Conservation (phyloP, 1,140 invertebrate genomes). For the Chrysomallon squamiferum region DNA sequence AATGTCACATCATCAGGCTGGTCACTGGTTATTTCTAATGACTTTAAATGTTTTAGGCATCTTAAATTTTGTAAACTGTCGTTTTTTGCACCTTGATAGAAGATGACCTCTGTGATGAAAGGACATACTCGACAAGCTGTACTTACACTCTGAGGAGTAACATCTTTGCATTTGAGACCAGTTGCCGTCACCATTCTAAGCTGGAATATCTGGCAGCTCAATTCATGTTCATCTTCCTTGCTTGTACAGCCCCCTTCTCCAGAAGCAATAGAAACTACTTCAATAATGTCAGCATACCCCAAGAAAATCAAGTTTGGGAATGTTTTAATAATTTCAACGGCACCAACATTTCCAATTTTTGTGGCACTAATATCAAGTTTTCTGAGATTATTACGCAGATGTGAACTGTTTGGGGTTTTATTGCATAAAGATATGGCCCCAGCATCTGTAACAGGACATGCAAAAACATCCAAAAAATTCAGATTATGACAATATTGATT, state of each 20-base stretch:
- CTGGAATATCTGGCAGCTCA: background rate
- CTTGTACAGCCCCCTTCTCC: background rate
- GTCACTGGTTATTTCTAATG: conserved; percentile 18
- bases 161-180: conserved; percentile 8
- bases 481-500: background rate
- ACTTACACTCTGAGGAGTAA: conserved; percentile 9
- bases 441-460: conserved; percentile 12
- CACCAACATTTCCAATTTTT: conserved; percentile 7
- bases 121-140: conserved; percentile 9
- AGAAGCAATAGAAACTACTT: conserved; percentile 8
- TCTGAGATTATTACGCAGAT: conserved; percentile 1
- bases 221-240: background rate
- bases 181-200: conserved; percentile 10
- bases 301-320: conserved; percentile 7
- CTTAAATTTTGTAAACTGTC: conserved; percentile 1
- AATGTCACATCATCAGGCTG: conserved; percentile 11
- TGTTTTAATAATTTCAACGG: background rate
- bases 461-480: conserved; percentile 9
- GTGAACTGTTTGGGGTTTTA: conserved; percentile 2
- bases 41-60: conserved; percentile 1
- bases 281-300: conserved; percentile 8
- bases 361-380: conserved; percentile 17
- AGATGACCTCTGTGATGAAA: conserved; percentile 6
- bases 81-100: conserved; percentile 10
- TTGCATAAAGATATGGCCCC: conserved; percentile 8